Evolutionary conservation across 2,888 invertebrate genomes (phyloP).

Genomic region (Blomia tropicalis): DNA sequence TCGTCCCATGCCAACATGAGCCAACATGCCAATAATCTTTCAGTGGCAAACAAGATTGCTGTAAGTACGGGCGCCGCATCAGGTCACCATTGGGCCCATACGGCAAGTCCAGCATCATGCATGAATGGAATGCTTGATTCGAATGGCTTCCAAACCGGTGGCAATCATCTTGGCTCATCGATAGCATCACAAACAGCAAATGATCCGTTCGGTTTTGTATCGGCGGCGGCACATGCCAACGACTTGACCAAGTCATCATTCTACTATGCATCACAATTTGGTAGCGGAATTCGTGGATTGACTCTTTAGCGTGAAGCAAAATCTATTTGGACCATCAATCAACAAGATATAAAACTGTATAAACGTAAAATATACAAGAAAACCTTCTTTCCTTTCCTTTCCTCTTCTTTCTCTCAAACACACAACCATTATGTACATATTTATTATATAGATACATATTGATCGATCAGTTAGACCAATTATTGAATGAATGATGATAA

Average conservation of each 20-base stretch:
- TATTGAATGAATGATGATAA: too few species aligned
- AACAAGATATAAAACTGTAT: too few species aligned
- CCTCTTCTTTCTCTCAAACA: too few species aligned
- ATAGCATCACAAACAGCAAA: neutral
- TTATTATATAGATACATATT: too few species aligned
- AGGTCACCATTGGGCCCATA: conserved; percentile 8
- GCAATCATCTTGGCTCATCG: neutral
- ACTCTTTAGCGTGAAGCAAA: conserved; percentile 19
- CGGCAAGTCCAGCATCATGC: conserved; percentile 11
- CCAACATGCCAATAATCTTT: neutral
- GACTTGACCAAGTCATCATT: conserved; percentile 30
- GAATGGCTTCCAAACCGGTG: neutral
- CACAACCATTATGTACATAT: neutral
- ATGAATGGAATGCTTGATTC: conserved; percentile 12
- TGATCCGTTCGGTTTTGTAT: conserved; percentile 22
- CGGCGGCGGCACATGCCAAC: conserved; percentile 17
- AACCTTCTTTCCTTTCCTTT: too few species aligned
- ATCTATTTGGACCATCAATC: too few species aligned
- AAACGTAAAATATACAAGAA: too few species aligned
- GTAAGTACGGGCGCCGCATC: neutral
- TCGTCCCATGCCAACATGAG: conserved; percentile 2
- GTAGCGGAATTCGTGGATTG: conserved; percentile 26
- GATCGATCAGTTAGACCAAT: too few species aligned
- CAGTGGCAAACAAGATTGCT: neutral
- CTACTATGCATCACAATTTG: conserved; percentile 31